Evolutionary conservation across 2,113 vertebrate genomes (phyloP), one percentile per base, ranked within the genome.

Genomic region (Chionis minor): DNA sequence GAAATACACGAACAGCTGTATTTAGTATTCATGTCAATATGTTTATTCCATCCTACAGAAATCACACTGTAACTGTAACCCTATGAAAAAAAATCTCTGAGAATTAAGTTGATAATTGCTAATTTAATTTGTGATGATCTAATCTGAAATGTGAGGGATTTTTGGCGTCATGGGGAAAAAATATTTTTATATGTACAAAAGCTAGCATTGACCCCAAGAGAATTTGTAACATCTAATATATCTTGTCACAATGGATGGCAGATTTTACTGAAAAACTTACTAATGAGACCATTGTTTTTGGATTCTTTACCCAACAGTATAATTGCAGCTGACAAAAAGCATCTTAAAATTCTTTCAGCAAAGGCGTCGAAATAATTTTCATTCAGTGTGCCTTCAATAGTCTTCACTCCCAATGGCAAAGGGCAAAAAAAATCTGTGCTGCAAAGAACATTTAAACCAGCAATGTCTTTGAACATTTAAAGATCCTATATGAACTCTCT

Each of bases 261-360:
- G n/a, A 45, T 95, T 56, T 82, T 66, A 93, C 62, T 63, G 45
- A 91, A 96, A 93, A 54, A 42, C 40, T 88, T 61, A 69, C 58
- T 93, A 95, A 97, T 92, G 82, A 97, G 90, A 78, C 67, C 21
- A 77, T 87, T 90, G 79, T 52, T 94, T 88, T 92, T 77, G 27
- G 35, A 88, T 95, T 94, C 92, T 30, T 96, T 67, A 80, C 13
- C 32, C 44, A 55, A 49, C 65, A 86, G 26, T 93, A 33, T 95
- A 97, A 94, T 88, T 96, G 85, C 52, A 94, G 40, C 35, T 49
- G 17, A 92, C 54, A 92, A 95, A 95, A 92, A 75, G 6, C 49
- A 65, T 88, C 51, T 91, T 58, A 97, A 90, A 87, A 20, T 69
- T 84, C 33, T 84, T 84, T 95, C 62, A 63, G 40, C 40, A 86